Evolutionary conservation across 2,797 vertebrate genomes (phyloP).

Genomic region (Gallinago solitaria): DNA sequence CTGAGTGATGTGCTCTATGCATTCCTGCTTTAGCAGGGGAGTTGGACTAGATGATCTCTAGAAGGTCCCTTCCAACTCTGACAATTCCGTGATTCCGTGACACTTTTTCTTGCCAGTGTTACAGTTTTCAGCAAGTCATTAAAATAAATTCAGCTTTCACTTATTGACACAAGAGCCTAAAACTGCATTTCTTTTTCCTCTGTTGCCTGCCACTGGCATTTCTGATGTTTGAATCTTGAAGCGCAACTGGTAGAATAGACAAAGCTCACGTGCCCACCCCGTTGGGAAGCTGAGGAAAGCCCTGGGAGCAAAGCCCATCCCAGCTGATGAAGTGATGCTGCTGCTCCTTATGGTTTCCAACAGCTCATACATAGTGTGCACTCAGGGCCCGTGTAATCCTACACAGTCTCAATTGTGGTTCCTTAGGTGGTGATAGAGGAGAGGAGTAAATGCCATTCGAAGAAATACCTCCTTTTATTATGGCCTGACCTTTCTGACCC

Average conservation of each 20-base stretch:
- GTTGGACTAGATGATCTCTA: too few species aligned
- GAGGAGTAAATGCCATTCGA: background rate
- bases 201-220: background rate
- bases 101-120: background rate
- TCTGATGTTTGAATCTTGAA: background rate
- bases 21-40: too few species aligned
- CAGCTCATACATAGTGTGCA: accelerated
- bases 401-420: background rate
- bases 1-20: too few species aligned
- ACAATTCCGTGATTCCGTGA: too few species aligned
- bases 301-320: background rate
- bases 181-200: background rate
- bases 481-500: accelerated
- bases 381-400: background rate
- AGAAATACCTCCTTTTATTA: background rate
- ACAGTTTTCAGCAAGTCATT: background rate
- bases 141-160: background rate
- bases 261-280: background rate
- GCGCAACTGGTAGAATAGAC: background rate
- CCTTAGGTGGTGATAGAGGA: background rate
- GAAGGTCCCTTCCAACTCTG: too few species aligned
- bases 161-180: background rate
- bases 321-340: background rate
- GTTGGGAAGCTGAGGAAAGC: background rate
- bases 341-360: background rate